Evolutionary conservation across 2,888 invertebrate genomes (phyloP).

Genomic region (Apotomis betuletana): DNA sequence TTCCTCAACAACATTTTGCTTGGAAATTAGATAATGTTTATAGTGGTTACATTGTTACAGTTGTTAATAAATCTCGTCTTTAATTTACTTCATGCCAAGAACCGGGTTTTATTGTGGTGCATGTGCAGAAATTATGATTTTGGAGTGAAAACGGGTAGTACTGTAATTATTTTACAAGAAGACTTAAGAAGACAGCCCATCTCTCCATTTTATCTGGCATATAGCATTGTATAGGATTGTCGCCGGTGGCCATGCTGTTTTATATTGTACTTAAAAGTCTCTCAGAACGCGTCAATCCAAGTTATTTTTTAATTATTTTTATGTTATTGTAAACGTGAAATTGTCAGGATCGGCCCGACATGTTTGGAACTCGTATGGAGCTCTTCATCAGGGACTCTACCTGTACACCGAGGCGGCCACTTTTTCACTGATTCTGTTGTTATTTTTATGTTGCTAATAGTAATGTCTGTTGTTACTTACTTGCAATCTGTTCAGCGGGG

Average conservation of each 20-base stretch:
- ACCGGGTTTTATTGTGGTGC: background rate
- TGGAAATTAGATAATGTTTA: constrained; percentile 19
- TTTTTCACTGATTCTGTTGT: too few species aligned
- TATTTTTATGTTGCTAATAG: background rate
- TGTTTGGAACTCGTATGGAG: too few species aligned
- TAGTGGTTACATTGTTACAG: constrained; percentile 17
- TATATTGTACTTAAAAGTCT: too few species aligned
- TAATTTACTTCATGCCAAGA: constrained; percentile 11
- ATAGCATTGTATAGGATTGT: too few species aligned
- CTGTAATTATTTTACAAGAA: constrained; percentile 6
- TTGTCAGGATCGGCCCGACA: too few species aligned
- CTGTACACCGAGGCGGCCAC: too few species aligned
- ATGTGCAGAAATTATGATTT: background rate
- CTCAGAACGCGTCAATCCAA: too few species aligned
- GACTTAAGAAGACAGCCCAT: background rate
- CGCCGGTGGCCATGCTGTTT: too few species aligned
- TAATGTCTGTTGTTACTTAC: constrained; percentile 83
- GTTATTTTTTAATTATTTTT: too few species aligned
- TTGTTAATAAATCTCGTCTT: background rate
- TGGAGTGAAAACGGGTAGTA: background rate
- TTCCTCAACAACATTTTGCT: constrained; percentile 55
- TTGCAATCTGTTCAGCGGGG: constrained; percentile 95
- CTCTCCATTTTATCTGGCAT: too few species aligned
- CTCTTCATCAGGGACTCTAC: too few species aligned
- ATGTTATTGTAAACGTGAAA: too few species aligned